A percentile compares a stretch with the other conserved stretches of the same genome.
Conservation (phyloP, 2,113 vertebrate genomes). For the Emydura subglobosa region DNA sequence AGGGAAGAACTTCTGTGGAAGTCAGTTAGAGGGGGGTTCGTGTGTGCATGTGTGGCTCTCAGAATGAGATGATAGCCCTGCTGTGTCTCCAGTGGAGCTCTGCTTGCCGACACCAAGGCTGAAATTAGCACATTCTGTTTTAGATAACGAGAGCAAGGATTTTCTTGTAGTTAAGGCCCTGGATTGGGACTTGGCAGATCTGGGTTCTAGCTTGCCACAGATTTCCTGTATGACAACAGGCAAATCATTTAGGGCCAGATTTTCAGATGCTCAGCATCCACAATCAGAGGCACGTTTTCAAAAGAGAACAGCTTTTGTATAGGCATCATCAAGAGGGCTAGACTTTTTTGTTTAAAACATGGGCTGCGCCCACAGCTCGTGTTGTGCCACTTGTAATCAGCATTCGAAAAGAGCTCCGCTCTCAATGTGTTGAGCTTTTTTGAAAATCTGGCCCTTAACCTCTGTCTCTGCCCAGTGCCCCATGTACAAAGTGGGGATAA, state of each 20-base stretch:
- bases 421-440: not conserved
- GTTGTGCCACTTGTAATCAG: not conserved
- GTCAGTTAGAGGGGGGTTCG: not conserved
- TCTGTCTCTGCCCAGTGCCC: not conserved
- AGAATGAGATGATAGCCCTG: not conserved
- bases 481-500: not conserved
- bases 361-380: not conserved
- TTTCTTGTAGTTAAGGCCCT: not conserved
- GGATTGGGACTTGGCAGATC: not conserved
- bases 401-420: not conserved
- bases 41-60: not conserved
- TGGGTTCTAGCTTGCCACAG: not conserved
- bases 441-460: not conserved
- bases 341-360: not conserved
- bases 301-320: not conserved
- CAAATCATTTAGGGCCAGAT: not conserved
- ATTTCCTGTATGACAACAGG: not conserved
- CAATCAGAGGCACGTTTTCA: not conserved
- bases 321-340: not conserved
- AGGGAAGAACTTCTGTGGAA: not conserved
- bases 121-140: not conserved
- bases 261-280: not conserved
- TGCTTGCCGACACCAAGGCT: not conserved
- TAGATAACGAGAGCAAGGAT: not conserved
- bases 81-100: not conserved